Evolutionary conservation across 2,113 vertebrate genomes (phyloP).

Genomic region (Rhinolophus ferrumequinum): DNA sequence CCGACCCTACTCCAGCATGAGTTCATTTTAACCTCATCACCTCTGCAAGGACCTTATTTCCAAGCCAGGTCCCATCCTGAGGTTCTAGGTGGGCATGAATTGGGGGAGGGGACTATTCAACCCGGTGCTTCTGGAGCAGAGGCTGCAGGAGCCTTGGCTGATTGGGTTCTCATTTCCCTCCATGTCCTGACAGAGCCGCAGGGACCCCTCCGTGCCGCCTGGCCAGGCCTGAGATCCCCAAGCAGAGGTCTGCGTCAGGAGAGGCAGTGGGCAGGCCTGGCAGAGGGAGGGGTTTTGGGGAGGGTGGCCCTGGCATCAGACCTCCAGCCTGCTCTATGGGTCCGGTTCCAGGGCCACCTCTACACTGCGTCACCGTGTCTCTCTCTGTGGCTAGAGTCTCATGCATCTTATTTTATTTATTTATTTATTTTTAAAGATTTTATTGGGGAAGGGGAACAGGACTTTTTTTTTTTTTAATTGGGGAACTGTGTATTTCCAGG

Average conservation of each 20-base stretch:
- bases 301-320: not conserved
- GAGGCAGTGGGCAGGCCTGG: not conserved
- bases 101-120: too few relatives aligned
- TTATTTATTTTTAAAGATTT: too few relatives aligned
- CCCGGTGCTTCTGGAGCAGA: too few relatives aligned
- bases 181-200: too few relatives aligned
- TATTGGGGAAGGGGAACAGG: too few relatives aligned
- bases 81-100: not conserved
- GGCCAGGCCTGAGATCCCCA: not conserved
- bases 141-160: not conserved
- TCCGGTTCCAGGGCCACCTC: not conserved
- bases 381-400: too few relatives aligned
- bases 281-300: not conserved
- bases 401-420: too few relatives aligned
- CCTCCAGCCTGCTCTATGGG: not conserved
- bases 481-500: too few relatives aligned
- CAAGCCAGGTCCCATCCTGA: not conserved
- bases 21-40: not conserved
- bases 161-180: not conserved
- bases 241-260: too few relatives aligned
- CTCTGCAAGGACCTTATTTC: not conserved
- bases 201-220: too few relatives aligned
- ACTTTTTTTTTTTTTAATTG: too few relatives aligned
- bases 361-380: fast-evolving
- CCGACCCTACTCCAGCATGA: not conserved